Evolutionary conservation across 2,888 invertebrate genomes (phyloP), one percentile per base, ranked within the genome.

Genomic region (Cheilosia variabilis): DNA sequence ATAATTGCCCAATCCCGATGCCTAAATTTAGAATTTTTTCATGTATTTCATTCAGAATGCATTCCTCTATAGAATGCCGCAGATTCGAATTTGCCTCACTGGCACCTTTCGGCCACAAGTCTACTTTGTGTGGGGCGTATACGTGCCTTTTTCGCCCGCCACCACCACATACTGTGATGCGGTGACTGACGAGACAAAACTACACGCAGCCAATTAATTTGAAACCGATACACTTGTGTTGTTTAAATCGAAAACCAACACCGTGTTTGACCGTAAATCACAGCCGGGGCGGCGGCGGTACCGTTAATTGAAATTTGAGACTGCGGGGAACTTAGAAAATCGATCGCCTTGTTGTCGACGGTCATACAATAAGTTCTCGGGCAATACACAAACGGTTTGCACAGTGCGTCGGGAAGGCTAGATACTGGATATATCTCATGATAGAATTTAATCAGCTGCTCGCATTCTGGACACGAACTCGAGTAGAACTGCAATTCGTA

Each of bases 301-400:
- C 53, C 31, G 55, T 65, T 63, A 66, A 66, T 47, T 66, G 75
- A 75, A 58, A 75, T 57, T 31, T 50, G 57, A 75, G 34, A 75
- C 27, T n/a, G 55, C 31, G 55, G 27, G 68, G 45, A 63, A 62
- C 65, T 41, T 57, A 47, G 57, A 57, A 22, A 22, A 24, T 52
- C 52, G 52, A 34, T 52, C 13, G 37, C 52, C 65, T 65, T 41
- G 7, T n/a, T 41, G 13, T 15, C 27, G 47, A 50, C 3, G 71
- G 71, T 37, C 71, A 24, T 58, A 17, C 71, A 17, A 37, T 50
- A 71, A 60, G 58, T 58, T 71, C 58, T 69, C 45, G 58, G 58
- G 37, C 57, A 47, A 24, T 53, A 58, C 22, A 58, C 37, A 57
- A 31, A 31, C 9, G 31, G 31, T 31, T 31, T 31, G 9, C 9